phyloP scores from a whole-genome alignment of 2,113 vertebrate species.

The Perca schrenkii region DNA sequence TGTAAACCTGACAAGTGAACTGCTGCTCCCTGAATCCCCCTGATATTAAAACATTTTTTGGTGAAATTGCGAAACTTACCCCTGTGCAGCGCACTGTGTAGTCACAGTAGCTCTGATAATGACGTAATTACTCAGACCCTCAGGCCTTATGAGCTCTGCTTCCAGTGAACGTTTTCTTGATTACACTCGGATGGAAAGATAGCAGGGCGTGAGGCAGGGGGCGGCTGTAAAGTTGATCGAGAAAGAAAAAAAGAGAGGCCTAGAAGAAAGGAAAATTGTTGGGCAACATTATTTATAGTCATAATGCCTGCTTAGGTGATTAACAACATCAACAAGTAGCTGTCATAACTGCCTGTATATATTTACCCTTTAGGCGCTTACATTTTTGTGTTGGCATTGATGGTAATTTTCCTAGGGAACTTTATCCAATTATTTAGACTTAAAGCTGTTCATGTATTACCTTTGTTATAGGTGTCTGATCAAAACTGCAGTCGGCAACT shows the following conservation, averaged over 20 bases:
- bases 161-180: not conserved
- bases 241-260: not conserved
- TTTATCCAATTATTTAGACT: not conserved
- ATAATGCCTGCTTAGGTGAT: not conserved
- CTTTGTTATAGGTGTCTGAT: not conserved
- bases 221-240: not conserved
- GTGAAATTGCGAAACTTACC: too few species aligned
- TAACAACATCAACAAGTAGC: slow-evolving; percentile 17
- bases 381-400: not conserved
- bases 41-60: not conserved
- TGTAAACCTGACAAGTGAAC: not conserved
- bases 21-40: too few species aligned
- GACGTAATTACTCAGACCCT: not conserved
- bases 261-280: not conserved
- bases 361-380: not conserved
- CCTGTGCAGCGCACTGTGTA: too few species aligned
- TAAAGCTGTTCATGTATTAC: not conserved
- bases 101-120: not conserved
- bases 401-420: not conserved
- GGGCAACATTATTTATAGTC: not conserved
- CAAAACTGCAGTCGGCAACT: too few species aligned
- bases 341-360: not conserved
- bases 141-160: not conserved
- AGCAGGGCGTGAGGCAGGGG: not conserved
- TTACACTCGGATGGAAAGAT: too few species aligned